Percentiles rank a stretch among this genome's conserved stretches.
Evolutionary conservation across 2,113 vertebrate genomes (phyloP).

Genomic region (Anguilla japonica): DNA sequence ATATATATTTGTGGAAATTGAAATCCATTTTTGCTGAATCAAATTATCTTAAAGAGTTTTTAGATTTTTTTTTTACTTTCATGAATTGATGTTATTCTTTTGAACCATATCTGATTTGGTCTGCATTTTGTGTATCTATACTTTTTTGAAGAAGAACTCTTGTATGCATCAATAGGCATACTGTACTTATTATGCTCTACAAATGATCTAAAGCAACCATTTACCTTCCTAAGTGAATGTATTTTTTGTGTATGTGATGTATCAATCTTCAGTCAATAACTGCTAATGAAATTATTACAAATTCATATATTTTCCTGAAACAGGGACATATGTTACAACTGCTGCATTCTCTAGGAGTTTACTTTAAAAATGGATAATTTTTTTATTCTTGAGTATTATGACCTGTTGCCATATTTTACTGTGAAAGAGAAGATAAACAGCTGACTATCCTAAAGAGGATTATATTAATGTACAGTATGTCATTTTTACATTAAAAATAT

Average conservation of each 20-base stretch:
- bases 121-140: constrained; percentile 54
- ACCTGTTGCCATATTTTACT: constrained; percentile 69
- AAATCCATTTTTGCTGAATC: constrained; percentile 34
- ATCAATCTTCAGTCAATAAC: constrained; percentile 50
- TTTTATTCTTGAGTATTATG: constrained; percentile 59
- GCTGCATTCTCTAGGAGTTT: constrained; percentile 37
- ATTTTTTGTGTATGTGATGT: constrained; percentile 52
- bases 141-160: constrained; percentile 42
- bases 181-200: constrained; percentile 44
- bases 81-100: constrained; percentile 47
- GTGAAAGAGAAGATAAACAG: constrained; percentile 55
- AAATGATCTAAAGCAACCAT: constrained; percentile 49
- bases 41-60: constrained; percentile 20
- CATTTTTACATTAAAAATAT: constrained; percentile 68
- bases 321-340: background rate
- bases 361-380: constrained; percentile 38
- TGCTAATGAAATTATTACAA: constrained; percentile 45
- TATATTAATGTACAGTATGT: constrained; percentile 67
- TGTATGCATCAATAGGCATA: constrained; percentile 45
- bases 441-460: constrained; percentile 54
- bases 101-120: constrained; percentile 50
- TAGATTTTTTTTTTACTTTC: constrained; percentile 52
- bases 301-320: constrained; percentile 46
- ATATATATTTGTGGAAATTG: constrained; percentile 43
- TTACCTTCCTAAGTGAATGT: constrained; percentile 54